These are phyloP conservation scores for sheep (Ovis aries) DNA, from an alignment of 2,113 vertebrate species.

Conservation along the genomic window ARS-UI_Ramb_v3.0 NC_056080.1:82161001-82161500, in stretches of 20 bases:
- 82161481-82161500: background rate
- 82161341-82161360: background rate
- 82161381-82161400: background rate
- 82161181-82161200: background rate
- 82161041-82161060: background rate
- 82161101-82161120: background rate
- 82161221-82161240: background rate
- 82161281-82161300: background rate
- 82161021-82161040: background rate
- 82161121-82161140: background rate
- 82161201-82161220: background rate
- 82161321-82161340: conserved; percentile 1
- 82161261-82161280: background rate
- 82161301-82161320: background rate
- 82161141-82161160: background rate
- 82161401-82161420: background rate
- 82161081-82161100: background rate
- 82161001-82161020: background rate
- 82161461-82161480: background rate
- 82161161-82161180: background rate
- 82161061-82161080: background rate
- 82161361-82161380: background rate
- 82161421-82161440: background rate
- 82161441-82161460: background rate
- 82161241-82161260: background rate